These are phyloP conservation scores for Chloromyia formosa DNA, from an alignment of 2,888 invertebrate genomes.

Conservation along the genomic window DNA sequence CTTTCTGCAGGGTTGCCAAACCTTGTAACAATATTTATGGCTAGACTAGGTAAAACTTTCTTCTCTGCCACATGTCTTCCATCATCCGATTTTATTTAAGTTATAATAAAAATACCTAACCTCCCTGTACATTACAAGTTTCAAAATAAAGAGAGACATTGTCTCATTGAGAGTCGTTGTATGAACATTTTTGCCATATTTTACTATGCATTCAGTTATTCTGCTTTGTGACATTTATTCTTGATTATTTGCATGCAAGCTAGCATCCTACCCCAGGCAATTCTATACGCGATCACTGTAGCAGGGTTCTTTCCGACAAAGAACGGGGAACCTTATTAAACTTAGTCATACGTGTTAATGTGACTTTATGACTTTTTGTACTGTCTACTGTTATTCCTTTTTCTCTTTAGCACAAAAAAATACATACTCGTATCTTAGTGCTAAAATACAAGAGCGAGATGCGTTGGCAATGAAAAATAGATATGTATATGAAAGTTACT, in stretches of 20 bases:
- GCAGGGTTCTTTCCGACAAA: conserved; percentile 22
- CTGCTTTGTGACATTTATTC: neutral
- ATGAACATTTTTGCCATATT: conserved; percentile 13
- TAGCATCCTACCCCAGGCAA: neutral
- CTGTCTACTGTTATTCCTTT: conserved; percentile 45
- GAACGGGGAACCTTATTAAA: conserved; percentile 47
- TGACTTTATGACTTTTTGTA: conserved; percentile 60
- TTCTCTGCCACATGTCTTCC: no score
- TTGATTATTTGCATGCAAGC: neutral
- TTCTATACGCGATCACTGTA: conserved; percentile 2
- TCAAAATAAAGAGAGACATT: neutral
- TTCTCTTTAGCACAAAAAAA: conserved; percentile 44
- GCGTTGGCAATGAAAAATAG: neutral
- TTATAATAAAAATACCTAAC: no score
- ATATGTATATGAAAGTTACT: neutral
- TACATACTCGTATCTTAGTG: no score
- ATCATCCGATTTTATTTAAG: no score
- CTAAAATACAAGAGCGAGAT: neutral
- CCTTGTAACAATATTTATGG: no score
- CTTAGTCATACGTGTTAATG: conserved; percentile 63
- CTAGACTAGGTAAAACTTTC: no score
- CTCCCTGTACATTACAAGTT: no score
- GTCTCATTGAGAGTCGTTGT: neutral
- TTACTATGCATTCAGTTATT: neutral
- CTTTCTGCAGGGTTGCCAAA: no score